Percentiles rank a stretch among this genome's conserved stretches.
Evolutionary conservation across 2,797 vertebrate genomes (phyloP).

Genomic region (Sebastes trivittatus): DNA sequence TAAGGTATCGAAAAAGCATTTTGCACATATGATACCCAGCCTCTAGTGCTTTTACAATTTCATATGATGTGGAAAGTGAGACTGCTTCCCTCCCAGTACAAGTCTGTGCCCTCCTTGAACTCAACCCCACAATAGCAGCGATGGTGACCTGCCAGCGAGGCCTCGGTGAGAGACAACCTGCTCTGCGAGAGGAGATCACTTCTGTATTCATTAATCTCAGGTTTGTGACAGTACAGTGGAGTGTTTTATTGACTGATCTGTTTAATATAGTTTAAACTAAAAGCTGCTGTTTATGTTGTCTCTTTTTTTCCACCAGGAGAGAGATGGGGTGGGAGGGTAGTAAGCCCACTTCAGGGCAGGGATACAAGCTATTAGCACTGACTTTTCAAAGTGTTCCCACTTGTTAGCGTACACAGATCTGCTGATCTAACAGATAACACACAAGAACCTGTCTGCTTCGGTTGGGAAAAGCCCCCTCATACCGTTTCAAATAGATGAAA

Average conservation of each 20-base stretch:
- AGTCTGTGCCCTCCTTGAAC: conserved; percentile 27
- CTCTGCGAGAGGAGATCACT: too few relatives aligned
- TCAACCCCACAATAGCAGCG: conserved; percentile 4
- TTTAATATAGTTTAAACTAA: conserved; percentile 50
- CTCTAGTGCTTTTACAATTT: not conserved
- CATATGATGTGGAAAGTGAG: not conserved
- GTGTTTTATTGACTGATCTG: conserved; percentile 51
- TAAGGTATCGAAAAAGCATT: too few relatives aligned
- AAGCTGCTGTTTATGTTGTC: conserved; percentile 41
- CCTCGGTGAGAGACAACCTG: not conserved
- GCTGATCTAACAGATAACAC: conserved; percentile 61
- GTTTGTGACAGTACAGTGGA: too few relatives aligned
- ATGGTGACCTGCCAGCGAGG: conserved; percentile 48
- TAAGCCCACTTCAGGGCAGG: conserved; percentile 52
- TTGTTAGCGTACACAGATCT: conserved; percentile 58
- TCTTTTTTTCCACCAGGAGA: not conserved
- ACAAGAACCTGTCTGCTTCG: conserved; percentile 47
- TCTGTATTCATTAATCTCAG: too few relatives aligned
- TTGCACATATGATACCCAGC: too few relatives aligned
- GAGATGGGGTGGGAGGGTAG: not conserved
- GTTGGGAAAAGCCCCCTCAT: conserved; percentile 45
- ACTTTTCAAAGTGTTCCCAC: conserved; percentile 57
- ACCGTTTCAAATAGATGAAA: conserved; percentile 29
- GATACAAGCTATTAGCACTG: conserved; percentile 58
- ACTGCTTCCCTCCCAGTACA: not conserved